Base-by-base conservation (phyloP, 2,888 invertebrate genomes). In the Leuctra nigra region DNA sequence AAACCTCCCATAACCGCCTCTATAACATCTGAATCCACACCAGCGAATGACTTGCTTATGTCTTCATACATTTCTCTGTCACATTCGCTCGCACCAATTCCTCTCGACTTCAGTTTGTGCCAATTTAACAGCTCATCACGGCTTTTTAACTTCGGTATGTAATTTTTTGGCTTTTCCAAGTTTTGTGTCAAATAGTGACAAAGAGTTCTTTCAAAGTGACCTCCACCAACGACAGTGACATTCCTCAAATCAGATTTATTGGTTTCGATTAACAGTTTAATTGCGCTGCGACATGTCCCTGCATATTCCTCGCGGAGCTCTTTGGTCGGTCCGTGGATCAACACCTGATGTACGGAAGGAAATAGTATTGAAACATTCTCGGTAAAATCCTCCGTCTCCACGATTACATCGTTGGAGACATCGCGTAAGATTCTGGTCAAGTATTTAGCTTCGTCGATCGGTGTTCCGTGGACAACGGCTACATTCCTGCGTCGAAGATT, bases 311-410 rank as follows among this genome's bases (percentile, higher is more conserved):
- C n/a, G 16, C 38, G 9, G 1, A 60, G 29, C 22, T 52, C 53
- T n/a, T n/a, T 18, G 29, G 59, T 57, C 24, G 59, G 59, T 33
- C 53, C 59, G 35, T 39, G 22, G 11, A 60, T 11, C n/a, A 57
- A 14, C 22, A 60, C 14, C 24, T 60, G 57, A 33, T 38, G 36
- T 14, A 55, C 20, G n/a, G 44, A 38, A 23, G 59, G 57, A 14
- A 60, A 25, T n/a, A 35, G 18, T 4, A 44, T 23, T 22, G 23
- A 38, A 9, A 60, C 55, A 38, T 52, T 44, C 6, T 56, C 6
- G 4, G 1, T 20, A 23, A 29, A 52, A 39, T 14, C 9, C 2
- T 16, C n/a, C 2, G 16, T 4, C 1, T 23, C 18, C 13, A 20
- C 18, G 4, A 20, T n/a, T 4, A 4, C 3, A 44, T n/a, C 23